Base-by-base conservation (phyloP, 2,113 vertebrate species). In the Spheniscus mendiculus region DNA sequence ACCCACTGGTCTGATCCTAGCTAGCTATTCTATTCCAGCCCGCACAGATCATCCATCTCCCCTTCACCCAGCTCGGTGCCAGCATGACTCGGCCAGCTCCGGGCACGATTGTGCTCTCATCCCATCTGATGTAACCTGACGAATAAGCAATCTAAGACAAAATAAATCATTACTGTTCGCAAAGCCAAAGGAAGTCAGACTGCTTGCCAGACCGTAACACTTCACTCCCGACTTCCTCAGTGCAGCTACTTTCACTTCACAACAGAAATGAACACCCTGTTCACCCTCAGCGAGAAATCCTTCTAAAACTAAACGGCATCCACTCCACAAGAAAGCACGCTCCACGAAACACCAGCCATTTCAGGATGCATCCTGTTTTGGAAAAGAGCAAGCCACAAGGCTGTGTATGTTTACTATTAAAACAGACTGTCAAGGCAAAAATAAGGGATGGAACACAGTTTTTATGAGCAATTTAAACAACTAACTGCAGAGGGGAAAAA, bases 271-370 rank as follows among this genome's bases (percentile, higher is more conserved):
- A 66, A 66, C 3, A 72, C 6, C 66, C 34, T 2, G 1, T 25
- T 49, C 23, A 27, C 21, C 15, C 18, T 36, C 32, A 13, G 23
- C 3, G 55, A 82, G 55, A 65, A 40, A 71, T 26, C 63, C 23
- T 83, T 27, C 63, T 36, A 18, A 77, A 87, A 15, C 26, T 34
- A 14, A 59, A 27, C 2, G 49, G 42, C 11, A 47, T 5, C 26
- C 63, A 44, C 9, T 11, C 16, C 0, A 0, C 71, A 45, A 45
- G 71, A 58, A 77, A 62, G 38, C 20, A 26, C 0, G 1, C 26
- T 77, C 71, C 72, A 26, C 8, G 22, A 42, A 62, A 73, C 29
- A 72, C 12, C 34, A 36, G 40, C 11, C 36, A 27, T 22, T 50
- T 61, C 82, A 67, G 25, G 32, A 44, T 6, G 11, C 17, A 27